These are phyloP conservation scores for Nyctibius grandis DNA, from an alignment of 2,797 vertebrate species.

Conservation along the genomic window DNA sequence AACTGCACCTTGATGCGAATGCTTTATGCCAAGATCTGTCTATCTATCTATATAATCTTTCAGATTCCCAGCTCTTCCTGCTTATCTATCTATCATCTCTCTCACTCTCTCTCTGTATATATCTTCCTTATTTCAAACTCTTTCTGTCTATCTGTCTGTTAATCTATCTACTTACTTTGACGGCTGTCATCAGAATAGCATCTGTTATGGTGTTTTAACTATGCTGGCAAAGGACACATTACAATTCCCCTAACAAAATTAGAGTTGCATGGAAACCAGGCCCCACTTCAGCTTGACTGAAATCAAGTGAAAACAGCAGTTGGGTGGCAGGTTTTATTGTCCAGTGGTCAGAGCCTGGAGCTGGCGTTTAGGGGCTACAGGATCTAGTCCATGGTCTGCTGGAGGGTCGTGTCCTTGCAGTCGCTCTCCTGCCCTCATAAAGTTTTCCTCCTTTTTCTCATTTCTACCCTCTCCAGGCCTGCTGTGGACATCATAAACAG, in stretches of 20 bases:
- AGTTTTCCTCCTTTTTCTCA: not conserved
- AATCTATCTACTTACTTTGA: conserved; percentile 50
- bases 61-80: conserved; percentile 45
- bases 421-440: not conserved
- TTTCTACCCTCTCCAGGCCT: not conserved
- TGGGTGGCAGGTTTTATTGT: not conserved
- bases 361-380: not conserved
- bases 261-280: not conserved
- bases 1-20: conserved; percentile 22
- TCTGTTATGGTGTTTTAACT: not conserved
- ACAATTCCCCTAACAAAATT: not conserved
- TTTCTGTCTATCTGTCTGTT: conserved; percentile 22
- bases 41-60: conserved; percentile 49
- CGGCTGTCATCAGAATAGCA: conserved; percentile 21
- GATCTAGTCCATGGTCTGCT: not conserved
- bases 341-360: not conserved
- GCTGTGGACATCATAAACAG: not conserved
- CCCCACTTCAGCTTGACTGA: not conserved
- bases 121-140: conserved; percentile 25
- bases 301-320: not conserved
- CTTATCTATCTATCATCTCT: conserved; percentile 42
- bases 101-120: not conserved
- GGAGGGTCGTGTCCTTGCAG: not conserved
- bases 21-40: conserved; percentile 40
- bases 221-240: not conserved